phyloP scores from a whole-genome alignment of 1,140 invertebrate genomes.

The Zaprionus kolodkinae region DNA sequence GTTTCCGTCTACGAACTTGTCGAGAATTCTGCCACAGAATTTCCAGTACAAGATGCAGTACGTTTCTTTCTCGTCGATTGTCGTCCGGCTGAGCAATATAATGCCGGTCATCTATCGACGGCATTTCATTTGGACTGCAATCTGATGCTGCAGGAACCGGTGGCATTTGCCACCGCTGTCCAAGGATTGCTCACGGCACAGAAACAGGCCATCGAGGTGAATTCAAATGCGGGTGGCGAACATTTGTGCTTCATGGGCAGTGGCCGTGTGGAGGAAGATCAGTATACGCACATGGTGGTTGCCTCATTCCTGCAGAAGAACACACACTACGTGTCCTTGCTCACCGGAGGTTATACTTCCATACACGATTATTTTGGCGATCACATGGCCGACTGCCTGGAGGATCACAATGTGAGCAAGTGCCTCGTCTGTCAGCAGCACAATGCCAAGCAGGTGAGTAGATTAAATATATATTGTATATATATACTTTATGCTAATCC shows the following conservation, averaged over 20 bases:
- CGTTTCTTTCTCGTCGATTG: constrained; percentile 99
- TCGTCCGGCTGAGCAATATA: constrained; percentile 97
- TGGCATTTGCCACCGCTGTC: constrained; percentile 96
- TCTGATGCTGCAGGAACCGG: constrained; percentile 98
- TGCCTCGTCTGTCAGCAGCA: constrained; percentile 91
- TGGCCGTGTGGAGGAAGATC: constrained; percentile 97
- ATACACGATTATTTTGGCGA: constrained; percentile 94
- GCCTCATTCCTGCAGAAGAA: constrained; percentile 98
- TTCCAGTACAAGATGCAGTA: constrained; percentile 86
- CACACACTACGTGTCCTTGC: constrained; percentile 95
- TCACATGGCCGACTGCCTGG: constrained; percentile 90
- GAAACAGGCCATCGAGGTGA: constrained; percentile 93
- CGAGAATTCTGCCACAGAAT: constrained; percentile 89
- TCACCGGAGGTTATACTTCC: constrained; percentile 96
- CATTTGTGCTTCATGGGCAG: constrained; percentile 99
- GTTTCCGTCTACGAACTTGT: constrained; percentile 95
- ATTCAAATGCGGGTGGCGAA: constrained; percentile 95
- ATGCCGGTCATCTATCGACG: constrained; percentile 97
- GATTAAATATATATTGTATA: too few relatives aligned
- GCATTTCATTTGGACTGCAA: constrained; percentile 99
- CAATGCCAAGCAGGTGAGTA: constrained; percentile 62
- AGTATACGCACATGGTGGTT: constrained; percentile 99
- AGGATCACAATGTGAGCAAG: constrained; percentile 91
- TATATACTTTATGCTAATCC: not conserved
- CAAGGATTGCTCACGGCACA: constrained; percentile 96